phyloP scores from a whole-genome alignment of 2,888 invertebrate genomes.

The Macaria notata region DNA sequence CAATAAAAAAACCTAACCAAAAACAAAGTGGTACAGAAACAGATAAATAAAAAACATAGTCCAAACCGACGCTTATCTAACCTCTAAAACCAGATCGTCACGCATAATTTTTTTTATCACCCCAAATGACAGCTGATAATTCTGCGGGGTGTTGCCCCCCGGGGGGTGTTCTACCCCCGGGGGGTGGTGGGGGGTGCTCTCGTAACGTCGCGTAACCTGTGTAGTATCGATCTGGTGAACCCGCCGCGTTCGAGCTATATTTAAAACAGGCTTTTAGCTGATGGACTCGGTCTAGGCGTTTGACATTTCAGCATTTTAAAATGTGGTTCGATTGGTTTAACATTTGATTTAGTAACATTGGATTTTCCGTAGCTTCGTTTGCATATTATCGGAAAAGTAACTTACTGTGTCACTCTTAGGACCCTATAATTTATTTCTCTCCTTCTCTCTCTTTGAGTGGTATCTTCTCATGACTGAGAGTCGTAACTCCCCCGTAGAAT shows the following conservation, averaged over 20 bases:
- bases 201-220: conserved; percentile 24
- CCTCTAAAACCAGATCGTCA: conserved; percentile 5
- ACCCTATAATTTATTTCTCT: no score
- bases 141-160: conserved; percentile 23
- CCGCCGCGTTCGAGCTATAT: conserved; percentile 16
- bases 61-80: no score
- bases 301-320: neutral
- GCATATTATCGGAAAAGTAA: no score
- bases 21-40: no score
- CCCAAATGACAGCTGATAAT: conserved; percentile 47
- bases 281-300: conserved; percentile 9
- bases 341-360: no score
- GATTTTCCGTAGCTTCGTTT: no score
- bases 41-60: no score
- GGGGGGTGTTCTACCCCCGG: neutral
- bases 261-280: conserved; percentile 18
- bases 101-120: conserved; percentile 42
- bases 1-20: no score
- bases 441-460: no score
- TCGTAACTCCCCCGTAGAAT: no score
- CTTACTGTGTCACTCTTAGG: no score
- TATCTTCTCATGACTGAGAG: no score
- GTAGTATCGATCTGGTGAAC: conserved; percentile 24
- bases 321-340: neutral
- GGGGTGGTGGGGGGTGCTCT: conserved; percentile 25